Conservation (phyloP, 2,797 vertebrate genomes). For the Aulostomus chinensis region DNA sequence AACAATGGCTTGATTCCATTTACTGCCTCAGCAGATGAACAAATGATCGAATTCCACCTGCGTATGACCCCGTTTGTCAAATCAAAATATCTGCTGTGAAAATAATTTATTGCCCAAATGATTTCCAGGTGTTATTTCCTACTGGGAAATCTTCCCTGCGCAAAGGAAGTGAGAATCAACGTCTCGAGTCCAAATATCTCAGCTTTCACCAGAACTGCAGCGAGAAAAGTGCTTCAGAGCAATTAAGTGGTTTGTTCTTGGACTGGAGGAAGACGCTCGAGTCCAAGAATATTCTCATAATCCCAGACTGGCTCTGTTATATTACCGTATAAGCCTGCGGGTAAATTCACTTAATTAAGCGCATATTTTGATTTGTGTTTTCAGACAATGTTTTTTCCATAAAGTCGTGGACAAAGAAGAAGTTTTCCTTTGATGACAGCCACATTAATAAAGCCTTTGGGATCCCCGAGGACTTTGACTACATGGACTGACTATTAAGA, state of each 20-base stretch:
- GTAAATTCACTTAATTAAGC: background rate
- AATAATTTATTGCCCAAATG: slow-evolving; percentile 7
- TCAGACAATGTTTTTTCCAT: slow-evolving; percentile 95
- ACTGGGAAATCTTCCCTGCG: slow-evolving; percentile 5
- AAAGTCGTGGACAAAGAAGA: slow-evolving; percentile 98
- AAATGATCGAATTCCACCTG: no score
- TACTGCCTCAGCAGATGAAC: no score
- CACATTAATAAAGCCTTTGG: slow-evolving; percentile 95
- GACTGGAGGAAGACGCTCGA: background rate
- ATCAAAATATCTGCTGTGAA: background rate
- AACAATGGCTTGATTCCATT: no score
- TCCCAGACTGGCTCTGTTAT: slow-evolving; percentile 9
- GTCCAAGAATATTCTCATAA: slow-evolving; percentile 5
- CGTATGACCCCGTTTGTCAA: background rate
- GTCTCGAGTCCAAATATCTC: slow-evolving; percentile 9
- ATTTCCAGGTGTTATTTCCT: slow-evolving; percentile 2
- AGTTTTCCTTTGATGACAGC: slow-evolving; percentile 92
- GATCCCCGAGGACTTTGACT: slow-evolving; percentile 98
- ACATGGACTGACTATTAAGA: slow-evolving; percentile 89
- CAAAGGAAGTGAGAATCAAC: slow-evolving; percentile 10
- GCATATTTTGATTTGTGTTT: slow-evolving; percentile 20
- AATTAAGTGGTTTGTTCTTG: slow-evolving; percentile 13
- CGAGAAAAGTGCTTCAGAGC: background rate
- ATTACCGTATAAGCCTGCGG: background rate
- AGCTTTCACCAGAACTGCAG: slow-evolving; percentile 7